These are phyloP conservation scores for Hippotragus niger DNA, from an alignment of 2,113 vertebrate species.

Conservation along the genomic window DNA sequence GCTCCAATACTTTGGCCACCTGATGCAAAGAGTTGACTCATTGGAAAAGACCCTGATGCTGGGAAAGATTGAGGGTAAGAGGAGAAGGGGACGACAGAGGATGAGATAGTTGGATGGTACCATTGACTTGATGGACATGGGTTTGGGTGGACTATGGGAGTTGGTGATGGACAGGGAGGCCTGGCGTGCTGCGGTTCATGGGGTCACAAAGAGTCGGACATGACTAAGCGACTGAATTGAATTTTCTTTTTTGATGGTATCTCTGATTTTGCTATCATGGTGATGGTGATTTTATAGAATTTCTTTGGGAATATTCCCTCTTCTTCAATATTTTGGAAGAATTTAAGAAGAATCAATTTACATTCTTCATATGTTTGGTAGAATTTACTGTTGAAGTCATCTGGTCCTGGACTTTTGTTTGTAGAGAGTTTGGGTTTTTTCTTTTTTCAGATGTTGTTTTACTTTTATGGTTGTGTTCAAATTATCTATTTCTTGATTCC, in stretches of 20 bases:
- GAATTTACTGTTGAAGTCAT: neutral
- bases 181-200: rapidly evolving
- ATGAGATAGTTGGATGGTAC: too few relatives aligned
- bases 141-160: too few relatives aligned
- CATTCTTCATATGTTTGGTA: neutral
- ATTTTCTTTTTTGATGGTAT: neutral
- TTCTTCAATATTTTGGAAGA: neutral
- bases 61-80: too few relatives aligned
- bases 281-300: neutral
- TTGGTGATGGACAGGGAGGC: too few relatives aligned
- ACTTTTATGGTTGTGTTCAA: neutral
- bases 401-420: neutral
- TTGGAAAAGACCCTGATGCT: too few relatives aligned
- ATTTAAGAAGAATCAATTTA: neutral
- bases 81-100: too few relatives aligned
- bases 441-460: neutral
- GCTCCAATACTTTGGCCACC: too few relatives aligned
- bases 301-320: neutral
- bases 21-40: too few relatives aligned
- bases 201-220: too few relatives aligned
- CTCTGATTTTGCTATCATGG: neutral
- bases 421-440: neutral
- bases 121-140: too few relatives aligned
- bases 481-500: neutral
- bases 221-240: too few relatives aligned